phyloP scores from a whole-genome alignment of 2,113 vertebrate species.

The Rhodinocichla rosea region DNA sequence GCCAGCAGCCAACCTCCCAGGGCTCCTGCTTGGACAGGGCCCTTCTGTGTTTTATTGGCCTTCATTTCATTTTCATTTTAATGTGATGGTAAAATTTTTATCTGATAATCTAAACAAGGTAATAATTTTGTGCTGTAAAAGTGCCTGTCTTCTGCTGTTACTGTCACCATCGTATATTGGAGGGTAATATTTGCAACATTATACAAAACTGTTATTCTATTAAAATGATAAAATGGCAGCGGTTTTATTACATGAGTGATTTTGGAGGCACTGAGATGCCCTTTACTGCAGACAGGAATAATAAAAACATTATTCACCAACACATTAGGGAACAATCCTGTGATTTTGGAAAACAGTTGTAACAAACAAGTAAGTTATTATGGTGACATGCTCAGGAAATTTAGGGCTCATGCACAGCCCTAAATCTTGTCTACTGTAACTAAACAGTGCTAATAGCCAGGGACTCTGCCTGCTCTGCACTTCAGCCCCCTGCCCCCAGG shows the following conservation, averaged over 20 bases:
- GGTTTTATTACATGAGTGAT: constrained; percentile 53
- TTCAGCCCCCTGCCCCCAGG: not conserved
- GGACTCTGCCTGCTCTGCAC: not conserved
- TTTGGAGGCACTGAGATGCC: constrained; percentile 41
- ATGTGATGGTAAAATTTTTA: constrained; percentile 28
- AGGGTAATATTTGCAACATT: not conserved
- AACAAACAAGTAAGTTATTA: constrained; percentile 30
- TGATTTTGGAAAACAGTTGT: not conserved
- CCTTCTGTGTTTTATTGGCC: not conserved
- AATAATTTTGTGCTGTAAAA: constrained; percentile 39
- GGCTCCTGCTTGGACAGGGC: not conserved
- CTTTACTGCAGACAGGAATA: constrained; percentile 36
- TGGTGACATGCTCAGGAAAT: not conserved
- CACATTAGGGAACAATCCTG: constrained; percentile 18
- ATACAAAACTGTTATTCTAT: constrained; percentile 44
- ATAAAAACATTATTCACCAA: constrained; percentile 51
- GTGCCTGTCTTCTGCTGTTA: not conserved
- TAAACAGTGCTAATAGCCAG: not conserved
- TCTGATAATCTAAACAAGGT: constrained; percentile 44
- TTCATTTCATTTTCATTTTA: constrained; percentile 39
- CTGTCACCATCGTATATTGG: not conserved
- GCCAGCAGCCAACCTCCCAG: not conserved
- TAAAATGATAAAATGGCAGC: constrained; percentile 52
- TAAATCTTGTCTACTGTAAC: constrained; percentile 2
- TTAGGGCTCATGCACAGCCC: no score